Base-by-base conservation (phyloP, 2,797 vertebrate species). In the Phataginus tricuspis region DNA sequence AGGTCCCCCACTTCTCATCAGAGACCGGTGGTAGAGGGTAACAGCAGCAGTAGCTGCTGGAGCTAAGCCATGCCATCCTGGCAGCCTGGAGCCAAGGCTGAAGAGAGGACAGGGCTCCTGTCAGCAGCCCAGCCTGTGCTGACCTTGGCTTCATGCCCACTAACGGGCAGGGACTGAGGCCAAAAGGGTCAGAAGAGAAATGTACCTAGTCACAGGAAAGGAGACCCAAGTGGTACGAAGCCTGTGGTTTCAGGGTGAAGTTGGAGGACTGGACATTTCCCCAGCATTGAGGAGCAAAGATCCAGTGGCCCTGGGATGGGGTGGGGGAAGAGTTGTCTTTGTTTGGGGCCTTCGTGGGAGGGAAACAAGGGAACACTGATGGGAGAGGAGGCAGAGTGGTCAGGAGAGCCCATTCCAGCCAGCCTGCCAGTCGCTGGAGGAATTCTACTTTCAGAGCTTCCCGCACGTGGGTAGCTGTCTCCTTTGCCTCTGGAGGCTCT, bases 401-500 rank as follows among this genome's bases (percentile, higher is more conserved):
- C 72, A 29, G 34, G 74, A 75, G 51, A 85, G 51, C 86, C 80
- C 85, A 86, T 92, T 55, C 61, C 51, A 64, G 57, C 77, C 68
- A 86, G 87, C 61, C 80, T 77, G 57, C 45, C 57, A 92, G 92
- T 74, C 71, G 71, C 95, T 27, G 55, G 72, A 86, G 84, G 57
- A 83, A 21, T 84, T 75, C 29, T 85, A 74, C 34, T n/a, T 71
- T 69, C 71, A 85, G 83, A 92, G 68, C 45, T 49, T 89, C 14
- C 78, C 59, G 75, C 11, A 18, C 7, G 85, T 94, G 84, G 92
- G 75, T 90, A 91, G 79, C 75, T 88, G 34, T 77, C 80, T 95
- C 90, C 61, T 88, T 77, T 87, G 90, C 75, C 84, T 91, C 86
- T 66, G 79, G 79, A 96, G 84, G 84, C 91, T 83, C 71, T 69